Evolutionary conservation across 2,797 vertebrate genomes (phyloP).

Genomic region (Emys orbicularis): DNA sequence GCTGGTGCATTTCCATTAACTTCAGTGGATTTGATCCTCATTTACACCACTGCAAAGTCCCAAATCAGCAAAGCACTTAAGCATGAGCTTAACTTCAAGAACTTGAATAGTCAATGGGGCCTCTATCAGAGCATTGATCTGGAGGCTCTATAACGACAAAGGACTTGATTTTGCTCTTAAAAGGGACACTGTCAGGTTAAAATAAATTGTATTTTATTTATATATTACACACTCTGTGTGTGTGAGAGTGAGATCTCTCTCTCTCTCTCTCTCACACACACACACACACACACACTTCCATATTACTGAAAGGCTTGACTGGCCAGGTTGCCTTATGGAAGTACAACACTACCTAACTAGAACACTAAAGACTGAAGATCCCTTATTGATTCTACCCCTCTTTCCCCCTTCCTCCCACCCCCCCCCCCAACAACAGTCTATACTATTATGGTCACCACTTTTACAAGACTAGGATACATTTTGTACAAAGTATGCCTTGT

Average conservation of each 20-base stretch:
- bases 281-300: neutral
- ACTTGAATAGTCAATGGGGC: too few species aligned
- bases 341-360: neutral
- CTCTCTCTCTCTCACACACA: too few species aligned
- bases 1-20: neutral
- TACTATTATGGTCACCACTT: too few species aligned
- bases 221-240: too few species aligned
- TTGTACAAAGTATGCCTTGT: too few species aligned
- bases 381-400: neutral
- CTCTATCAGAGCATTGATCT: neutral
- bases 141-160: neutral
- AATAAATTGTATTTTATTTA: neutral
- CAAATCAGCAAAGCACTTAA: neutral
- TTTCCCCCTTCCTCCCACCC: too few species aligned
- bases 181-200: neutral
- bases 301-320: neutral
- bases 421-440: too few species aligned
- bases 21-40: neutral
- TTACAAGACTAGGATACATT: too few species aligned
- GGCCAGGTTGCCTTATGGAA: accelerated
- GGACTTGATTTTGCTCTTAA: accelerated
- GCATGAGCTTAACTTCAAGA: too few species aligned
- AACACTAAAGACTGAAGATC: neutral
- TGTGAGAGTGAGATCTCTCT: too few species aligned
- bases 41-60: accelerated